These are phyloP conservation scores for Cryptus armator DNA, from an alignment of 2,888 invertebrate genomes.

Conservation along the genomic window DNA sequence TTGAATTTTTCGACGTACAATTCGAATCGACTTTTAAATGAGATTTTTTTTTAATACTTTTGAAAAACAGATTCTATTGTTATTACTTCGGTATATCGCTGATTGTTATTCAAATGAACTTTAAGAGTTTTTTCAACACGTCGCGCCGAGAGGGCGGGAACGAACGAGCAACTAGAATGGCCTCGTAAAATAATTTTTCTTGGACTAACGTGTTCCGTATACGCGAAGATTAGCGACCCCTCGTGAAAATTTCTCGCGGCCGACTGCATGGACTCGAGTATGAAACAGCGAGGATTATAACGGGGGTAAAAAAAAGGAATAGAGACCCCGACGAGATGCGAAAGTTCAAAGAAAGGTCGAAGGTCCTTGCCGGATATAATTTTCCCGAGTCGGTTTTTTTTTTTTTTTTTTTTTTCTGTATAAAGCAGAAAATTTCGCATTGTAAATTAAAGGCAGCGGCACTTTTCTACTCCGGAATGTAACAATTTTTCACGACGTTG, in stretches of 20 bases:
- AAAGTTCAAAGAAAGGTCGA: conserved; percentile 8
- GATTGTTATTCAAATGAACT: not conserved
- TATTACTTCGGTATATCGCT: not conserved
- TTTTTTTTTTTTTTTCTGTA: not conserved
- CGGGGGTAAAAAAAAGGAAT: not conserved
- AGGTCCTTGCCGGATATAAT: conserved; percentile 1
- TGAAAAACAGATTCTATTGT: not conserved
- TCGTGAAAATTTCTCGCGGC: conserved; percentile 21
- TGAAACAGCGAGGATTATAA: not conserved
- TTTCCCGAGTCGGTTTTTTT: not conserved
- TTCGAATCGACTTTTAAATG: not conserved
- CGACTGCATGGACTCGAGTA: not conserved
- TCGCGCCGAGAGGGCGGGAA: not conserved
- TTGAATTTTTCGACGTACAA: conserved; percentile 4
- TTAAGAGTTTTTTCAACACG: not conserved
- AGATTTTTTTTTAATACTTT: not conserved
- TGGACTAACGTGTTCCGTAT: not conserved
- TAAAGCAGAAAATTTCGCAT: not conserved
- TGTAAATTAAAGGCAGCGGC: conserved; percentile 11
- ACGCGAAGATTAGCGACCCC: not conserved
- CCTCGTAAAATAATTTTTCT: conserved; percentile 9
- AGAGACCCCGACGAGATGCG: not conserved
- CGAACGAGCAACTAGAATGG: not conserved
- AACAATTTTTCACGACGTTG: not conserved
- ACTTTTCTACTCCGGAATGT: not conserved